Evolutionary conservation across 2,888 invertebrate species (phyloP).

Genomic region (Ametastegia equiseti): DNA sequence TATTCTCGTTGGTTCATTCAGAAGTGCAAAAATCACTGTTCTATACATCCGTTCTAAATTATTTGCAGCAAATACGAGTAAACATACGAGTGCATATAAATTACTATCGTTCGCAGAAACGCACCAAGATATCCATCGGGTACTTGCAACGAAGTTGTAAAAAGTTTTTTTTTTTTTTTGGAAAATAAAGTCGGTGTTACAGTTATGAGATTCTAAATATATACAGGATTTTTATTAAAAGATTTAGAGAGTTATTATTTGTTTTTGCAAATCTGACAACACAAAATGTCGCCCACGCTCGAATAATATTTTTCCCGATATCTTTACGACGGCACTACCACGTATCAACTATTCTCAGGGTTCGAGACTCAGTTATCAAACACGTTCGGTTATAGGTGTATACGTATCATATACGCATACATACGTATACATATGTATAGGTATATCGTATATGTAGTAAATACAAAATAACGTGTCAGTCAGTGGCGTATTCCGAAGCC

Average conservation of each 20-base stretch:
- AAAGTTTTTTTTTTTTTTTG: too few relatives aligned
- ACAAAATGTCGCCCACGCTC: too few relatives aligned
- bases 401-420: neutral
- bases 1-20: too few relatives aligned
- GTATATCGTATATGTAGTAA: neutral
- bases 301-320: neutral
- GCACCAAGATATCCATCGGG: constrained; percentile 13
- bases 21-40: too few relatives aligned
- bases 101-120: too few relatives aligned
- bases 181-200: too few relatives aligned
- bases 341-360: constrained; percentile 33
- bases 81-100: too few relatives aligned
- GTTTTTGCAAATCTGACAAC: neutral
- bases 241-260: neutral
- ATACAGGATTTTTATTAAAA: neutral
- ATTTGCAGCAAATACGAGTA: too few relatives aligned
- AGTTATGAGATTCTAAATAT: too few relatives aligned
- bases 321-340: constrained; percentile 34
- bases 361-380: constrained; percentile 34
- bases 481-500: neutral
- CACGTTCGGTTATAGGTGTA: neutral
- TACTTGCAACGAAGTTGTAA: neutral
- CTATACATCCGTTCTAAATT: too few relatives aligned
- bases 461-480: neutral
- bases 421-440: neutral